Evolutionary conservation across 2,113 vertebrate genomes (phyloP).

Genomic region (Prinia subflava): DNA sequence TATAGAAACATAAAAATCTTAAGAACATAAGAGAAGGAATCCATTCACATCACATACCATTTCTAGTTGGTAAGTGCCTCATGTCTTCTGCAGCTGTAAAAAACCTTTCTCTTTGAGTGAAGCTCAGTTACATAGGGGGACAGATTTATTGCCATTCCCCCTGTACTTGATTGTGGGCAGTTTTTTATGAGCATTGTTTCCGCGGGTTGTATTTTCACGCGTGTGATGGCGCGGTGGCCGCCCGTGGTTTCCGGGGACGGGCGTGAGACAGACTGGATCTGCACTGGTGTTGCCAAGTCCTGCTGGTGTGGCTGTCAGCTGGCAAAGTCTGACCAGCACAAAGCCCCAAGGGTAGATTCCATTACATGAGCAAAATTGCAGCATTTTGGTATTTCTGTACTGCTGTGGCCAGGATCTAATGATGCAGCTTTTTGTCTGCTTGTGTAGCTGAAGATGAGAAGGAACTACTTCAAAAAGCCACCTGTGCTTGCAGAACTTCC

Average conservation of each 20-base stretch:
- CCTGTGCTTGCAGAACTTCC: neutral
- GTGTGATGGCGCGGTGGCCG: fast-evolving
- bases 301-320: neutral
- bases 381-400: neutral
- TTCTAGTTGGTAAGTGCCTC: neutral
- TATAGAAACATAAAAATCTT: neutral
- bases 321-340: neutral
- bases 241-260: fast-evolving
- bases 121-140: neutral
- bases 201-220: neutral
- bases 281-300: neutral
- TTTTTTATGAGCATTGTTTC: neutral
- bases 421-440: neutral
- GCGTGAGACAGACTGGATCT: fast-evolving
- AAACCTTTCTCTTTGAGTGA: neutral
- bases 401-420: neutral
- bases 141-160: neutral
- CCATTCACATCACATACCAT: neutral
- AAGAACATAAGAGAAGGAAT: neutral
- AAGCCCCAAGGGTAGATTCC: neutral
- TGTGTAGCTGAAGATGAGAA: neutral
- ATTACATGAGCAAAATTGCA: neutral
- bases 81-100: neutral
- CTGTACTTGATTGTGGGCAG: neutral
- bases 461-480: neutral